Evolutionary conservation across 1,140 invertebrate species (phyloP).

Genomic region (Aphis gossypii): DNA sequence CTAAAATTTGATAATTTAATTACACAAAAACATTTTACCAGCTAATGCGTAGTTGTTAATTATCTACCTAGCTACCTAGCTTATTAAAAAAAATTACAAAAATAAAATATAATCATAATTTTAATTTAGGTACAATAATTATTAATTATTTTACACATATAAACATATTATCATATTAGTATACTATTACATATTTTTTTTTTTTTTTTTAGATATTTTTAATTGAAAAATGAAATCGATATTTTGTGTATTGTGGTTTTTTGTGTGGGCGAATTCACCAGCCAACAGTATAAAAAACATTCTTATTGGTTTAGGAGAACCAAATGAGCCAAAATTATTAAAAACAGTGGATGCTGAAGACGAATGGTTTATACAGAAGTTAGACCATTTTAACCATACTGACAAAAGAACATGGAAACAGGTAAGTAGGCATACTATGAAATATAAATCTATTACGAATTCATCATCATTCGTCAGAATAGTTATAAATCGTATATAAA

Average conservation of each 20-base stretch:
- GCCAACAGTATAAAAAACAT: neutral
- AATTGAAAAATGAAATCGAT: conserved; percentile 27
- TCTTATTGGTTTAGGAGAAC: conserved; percentile 59
- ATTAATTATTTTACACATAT: neutral
- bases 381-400: conserved; percentile 80
- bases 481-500: neutral
- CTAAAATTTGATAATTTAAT: too few relatives aligned
- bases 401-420: conserved; percentile 76
- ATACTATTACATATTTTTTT: neutral
- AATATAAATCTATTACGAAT: neutral
- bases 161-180: neutral
- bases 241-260: neutral
- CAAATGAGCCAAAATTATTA: conserved; percentile 36
- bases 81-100: too few relatives aligned
- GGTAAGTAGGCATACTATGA: conserved; percentile 64
- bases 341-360: conserved; percentile 63
- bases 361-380: conserved; percentile 78
- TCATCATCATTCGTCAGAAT: neutral
- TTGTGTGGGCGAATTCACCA: neutral
- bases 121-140: neutral
- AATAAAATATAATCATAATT: neutral
- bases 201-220: neutral
- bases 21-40: too few relatives aligned
- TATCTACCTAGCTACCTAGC: too few relatives aligned
- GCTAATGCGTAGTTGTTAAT: too few relatives aligned